phyloP scores from a whole-genome alignment of 2,113 vertebrate genomes.

The Tautogolabrus adspersus region DNA sequence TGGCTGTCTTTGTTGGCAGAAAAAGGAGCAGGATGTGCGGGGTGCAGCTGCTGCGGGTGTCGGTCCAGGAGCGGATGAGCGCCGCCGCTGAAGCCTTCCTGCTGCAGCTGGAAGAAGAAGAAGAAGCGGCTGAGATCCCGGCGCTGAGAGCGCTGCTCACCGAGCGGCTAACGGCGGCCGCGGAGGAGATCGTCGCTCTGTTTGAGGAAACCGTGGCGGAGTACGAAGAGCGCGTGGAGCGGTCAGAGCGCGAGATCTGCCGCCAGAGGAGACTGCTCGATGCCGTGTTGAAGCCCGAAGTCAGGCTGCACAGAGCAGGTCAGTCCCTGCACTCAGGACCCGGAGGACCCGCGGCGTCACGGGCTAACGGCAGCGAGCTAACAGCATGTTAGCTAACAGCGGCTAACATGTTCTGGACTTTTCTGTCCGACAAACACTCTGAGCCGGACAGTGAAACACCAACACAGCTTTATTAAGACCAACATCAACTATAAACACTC shows the following conservation, averaged over 20 bases:
- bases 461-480: background rate
- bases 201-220: constrained; percentile 45
- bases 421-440: background rate
- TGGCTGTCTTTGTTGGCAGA: background rate
- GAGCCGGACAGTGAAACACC: too few species aligned
- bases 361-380: background rate
- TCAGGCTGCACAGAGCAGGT: constrained; percentile 39
- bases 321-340: background rate
- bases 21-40: constrained; percentile 21
- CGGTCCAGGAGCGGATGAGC: constrained; percentile 41
- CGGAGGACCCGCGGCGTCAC: background rate
- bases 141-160: constrained; percentile 54
- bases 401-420: background rate
- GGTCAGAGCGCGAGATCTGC: constrained; percentile 30
- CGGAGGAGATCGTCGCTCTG: constrained; percentile 56
- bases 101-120: constrained; percentile 49
- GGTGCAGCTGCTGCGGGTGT: constrained; percentile 48
- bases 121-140: constrained; percentile 3
- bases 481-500: background rate
- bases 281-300: constrained; percentile 48
- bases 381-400: background rate
- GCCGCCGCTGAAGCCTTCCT: constrained; percentile 46
- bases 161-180: constrained; percentile 59
- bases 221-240: constrained; percentile 32
- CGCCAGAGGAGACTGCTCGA: constrained; percentile 63